These are phyloP conservation scores for Brachyopa scutellaris DNA, from an alignment of 2,888 invertebrate species.

Conservation along the genomic window DNA sequence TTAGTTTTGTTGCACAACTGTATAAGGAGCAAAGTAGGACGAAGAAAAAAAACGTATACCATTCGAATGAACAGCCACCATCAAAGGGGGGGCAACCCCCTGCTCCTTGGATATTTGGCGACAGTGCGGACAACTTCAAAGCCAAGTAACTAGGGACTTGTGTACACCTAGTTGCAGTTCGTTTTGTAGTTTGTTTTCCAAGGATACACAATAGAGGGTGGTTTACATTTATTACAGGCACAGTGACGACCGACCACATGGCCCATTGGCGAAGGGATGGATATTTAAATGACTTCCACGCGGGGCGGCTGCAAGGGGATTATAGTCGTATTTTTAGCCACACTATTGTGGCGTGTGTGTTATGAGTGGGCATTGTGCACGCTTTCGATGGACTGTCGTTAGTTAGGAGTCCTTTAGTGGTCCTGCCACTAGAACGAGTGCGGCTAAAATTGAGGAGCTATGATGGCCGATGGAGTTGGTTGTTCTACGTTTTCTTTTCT, in stretches of 20 bases:
- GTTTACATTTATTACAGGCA: slow-evolving; percentile 42
- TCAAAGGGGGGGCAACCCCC: background rate
- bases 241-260: too few relatives aligned
- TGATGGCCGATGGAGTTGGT: slow-evolving; percentile 39
- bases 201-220: slow-evolving; percentile 37
- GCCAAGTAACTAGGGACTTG: slow-evolving; percentile 39
- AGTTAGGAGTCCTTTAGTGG: slow-evolving; percentile 30
- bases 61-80: slow-evolving; percentile 35
- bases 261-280: background rate
- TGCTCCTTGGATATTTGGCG: slow-evolving; percentile 43
- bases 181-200: slow-evolving; percentile 57
- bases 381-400: slow-evolving; percentile 70
- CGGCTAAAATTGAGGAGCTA: slow-evolving; percentile 43
- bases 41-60: too few relatives aligned
- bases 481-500: background rate
- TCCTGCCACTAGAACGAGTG: slow-evolving; percentile 15
- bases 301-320: too few relatives aligned
- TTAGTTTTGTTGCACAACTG: background rate
- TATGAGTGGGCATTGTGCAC: slow-evolving; percentile 71
- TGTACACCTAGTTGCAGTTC: slow-evolving; percentile 42
- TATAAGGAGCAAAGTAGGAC: slow-evolving; percentile 30
- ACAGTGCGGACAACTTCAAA: slow-evolving; percentile 64
- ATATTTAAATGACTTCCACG: slow-evolving; percentile 46
- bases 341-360: slow-evolving; percentile 47
- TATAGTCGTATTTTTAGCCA: slow-evolving; percentile 33